Percentiles rank a stretch among this genome's conserved stretches.
Evolutionary conservation across 2,888 invertebrate species (phyloP).

Genomic region (Tachina fera): DNA sequence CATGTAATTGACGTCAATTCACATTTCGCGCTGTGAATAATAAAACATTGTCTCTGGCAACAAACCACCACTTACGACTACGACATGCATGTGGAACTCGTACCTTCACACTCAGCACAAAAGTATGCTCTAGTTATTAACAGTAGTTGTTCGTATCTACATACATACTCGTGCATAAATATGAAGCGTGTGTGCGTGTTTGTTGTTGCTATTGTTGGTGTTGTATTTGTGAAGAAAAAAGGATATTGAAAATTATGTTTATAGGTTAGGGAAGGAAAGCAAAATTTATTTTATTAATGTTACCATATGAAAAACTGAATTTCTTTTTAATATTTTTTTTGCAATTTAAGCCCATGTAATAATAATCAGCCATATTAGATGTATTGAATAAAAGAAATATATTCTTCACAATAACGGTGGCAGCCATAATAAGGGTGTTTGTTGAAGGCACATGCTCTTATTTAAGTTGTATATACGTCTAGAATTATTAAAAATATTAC

Average conservation of each 20-base stretch:
- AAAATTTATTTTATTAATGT: conserved; percentile 57
- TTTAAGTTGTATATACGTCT: conserved; percentile 48
- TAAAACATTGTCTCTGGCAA: conserved; percentile 63
- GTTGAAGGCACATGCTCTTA: conserved; percentile 50
- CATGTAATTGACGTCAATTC: conserved; percentile 84
- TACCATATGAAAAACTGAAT: conserved; percentile 46
- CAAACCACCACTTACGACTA: conserved; percentile 43
- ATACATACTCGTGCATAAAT: not conserved
- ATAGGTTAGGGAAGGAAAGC: conserved; percentile 69
- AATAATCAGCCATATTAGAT: conserved; percentile 59
- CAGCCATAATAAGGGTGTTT: conserved; percentile 30
- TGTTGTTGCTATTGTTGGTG: not conserved
- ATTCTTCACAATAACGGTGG: conserved; percentile 22
- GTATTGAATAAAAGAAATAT: conserved; percentile 27
- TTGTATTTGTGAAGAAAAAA: conserved; percentile 54
- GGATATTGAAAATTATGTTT: conserved; percentile 71
- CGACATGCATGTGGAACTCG: too few relatives aligned
- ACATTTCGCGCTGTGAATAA: conserved; percentile 82
- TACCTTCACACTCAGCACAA: not conserved
- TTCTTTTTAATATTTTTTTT: conserved; percentile 37
- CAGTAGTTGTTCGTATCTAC: conserved; percentile 43
- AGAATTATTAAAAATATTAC: conserved; percentile 16
- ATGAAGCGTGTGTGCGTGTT: conserved; percentile 5
- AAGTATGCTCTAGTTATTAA: conserved; percentile 68
- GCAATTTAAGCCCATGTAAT: conserved; percentile 51